Base-by-base conservation (phyloP, 2,888 invertebrate genomes). In the Adela reaumurella region DNA sequence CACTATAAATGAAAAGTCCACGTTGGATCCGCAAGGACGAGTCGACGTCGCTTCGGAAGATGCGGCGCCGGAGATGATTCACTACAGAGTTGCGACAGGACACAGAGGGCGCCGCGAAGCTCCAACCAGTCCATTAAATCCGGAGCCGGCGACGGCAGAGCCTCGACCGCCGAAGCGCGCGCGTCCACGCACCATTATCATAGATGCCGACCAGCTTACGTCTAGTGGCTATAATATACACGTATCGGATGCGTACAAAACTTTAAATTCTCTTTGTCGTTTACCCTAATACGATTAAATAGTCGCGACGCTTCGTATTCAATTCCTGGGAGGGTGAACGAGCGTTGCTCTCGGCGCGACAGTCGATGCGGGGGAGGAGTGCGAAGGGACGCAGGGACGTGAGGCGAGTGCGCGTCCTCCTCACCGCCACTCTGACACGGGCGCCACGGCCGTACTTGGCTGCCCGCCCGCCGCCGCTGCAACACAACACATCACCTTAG, bases 401-500 rank as follows among this genome's bases (percentile, higher is more conserved):
- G 49, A 54, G 50, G 56, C 50, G 50, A 54, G 51, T 42, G 51
- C 47, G 57, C 70, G 67, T 58, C 68, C 68, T 51, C 74, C 83
- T 73, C 83, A 78, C 73, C 84, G 83, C 77, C 83, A 83, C 71
- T 83, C 67, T 57, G 62, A 64, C 53, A 57, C 61, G 55, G 56
- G 80, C 57, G 78, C 74, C 71, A 74, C 77, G 58, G 81, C 73
- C 60, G 84, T 83, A 63, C 82, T 82, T 53, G 86, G 83, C 64
- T 83, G 80, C 48, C 81, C 83, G 58, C 70, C 68, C 53, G 67
- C 65, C 48, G 68, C 68, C 56, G 67, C 66, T 63, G 62, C 42
- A 50, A 57, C 47, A 49, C 50, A 53, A 43, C 53, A 24, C 24
- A 4, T 6, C 24, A 24, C 24, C 24, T 24, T 24, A 24, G 24